Evolutionary conservation across 2,113 vertebrate genomes (phyloP), one percentile per base, ranked within the genome.

Genomic region (Crocuta crocuta): DNA sequence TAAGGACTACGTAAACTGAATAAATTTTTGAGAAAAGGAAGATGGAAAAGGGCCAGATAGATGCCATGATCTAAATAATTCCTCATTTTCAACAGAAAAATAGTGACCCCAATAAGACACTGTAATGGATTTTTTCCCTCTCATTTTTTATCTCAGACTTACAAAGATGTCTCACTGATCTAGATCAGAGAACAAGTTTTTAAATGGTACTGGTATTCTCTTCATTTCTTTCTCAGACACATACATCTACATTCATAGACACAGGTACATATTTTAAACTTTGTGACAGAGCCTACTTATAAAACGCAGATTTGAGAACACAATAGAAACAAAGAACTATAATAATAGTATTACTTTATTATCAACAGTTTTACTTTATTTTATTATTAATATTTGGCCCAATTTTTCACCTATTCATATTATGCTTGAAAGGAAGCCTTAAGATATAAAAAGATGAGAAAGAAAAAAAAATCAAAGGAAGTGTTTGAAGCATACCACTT

Each of bases 31-130:
- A 10, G 28, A 73, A 33, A 89, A 70, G 15, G 19, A 80, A 70
- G 39, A 45, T 23, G 21, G 48, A 74, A 58, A 86, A 91, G 43
- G 26, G 35, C 86, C 96, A 96, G 78, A 0, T 35, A 96, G 39
- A 63, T 95, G 26, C 24, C 83, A 15, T 31, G 45, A 91, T 95
- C 81, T 79, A 87, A 71, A 86, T 43, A 84, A n/a, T 74, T 71
- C 2, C 24, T 97, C 94, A 95, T 94, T 92, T 94, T 89, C 19
- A 81, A 91, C 26, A 91, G 6, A 19, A 15, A 95, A 84, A 94
- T 81, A 33, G 84, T 65, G 53, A 78, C 1, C 4, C 0, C 71
- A 6, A 26, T 55, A 94, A 96, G 19, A 96, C 4, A 63, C 35
- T 50, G 0, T 58, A 48, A 39, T 58, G 7, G 5, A 10, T 81